phyloP scores from a whole-genome alignment of 2,797 vertebrate genomes.

The Myotis vivesi region DNA sequence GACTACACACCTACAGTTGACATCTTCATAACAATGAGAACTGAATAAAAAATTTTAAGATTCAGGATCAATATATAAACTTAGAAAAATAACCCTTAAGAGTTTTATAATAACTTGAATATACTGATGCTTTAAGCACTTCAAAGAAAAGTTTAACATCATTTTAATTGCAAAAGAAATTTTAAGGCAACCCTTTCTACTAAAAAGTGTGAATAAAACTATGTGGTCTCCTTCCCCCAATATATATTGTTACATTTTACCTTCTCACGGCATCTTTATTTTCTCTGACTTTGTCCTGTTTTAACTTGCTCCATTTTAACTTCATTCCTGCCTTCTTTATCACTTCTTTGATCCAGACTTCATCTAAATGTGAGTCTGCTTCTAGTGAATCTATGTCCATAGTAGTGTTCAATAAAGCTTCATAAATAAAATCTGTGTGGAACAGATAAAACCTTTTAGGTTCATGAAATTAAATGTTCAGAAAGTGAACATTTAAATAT shows the following conservation, averaged over 20 bases:
- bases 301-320: slow-evolving; percentile 88
- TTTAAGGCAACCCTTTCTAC: slow-evolving; percentile 22
- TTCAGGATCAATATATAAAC: background rate
- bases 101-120: slow-evolving; percentile 31
- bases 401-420: slow-evolving; percentile 89
- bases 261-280: slow-evolving; percentile 90
- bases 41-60: slow-evolving; percentile 28
- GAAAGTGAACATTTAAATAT: background rate
- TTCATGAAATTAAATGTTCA: slow-evolving; percentile 40
- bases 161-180: slow-evolving; percentile 32
- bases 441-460: slow-evolving; percentile 51
- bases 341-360: slow-evolving; percentile 89
- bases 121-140: slow-evolving; percentile 1
- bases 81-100: background rate
- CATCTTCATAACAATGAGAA: slow-evolving; percentile 20
- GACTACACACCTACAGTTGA: background rate
- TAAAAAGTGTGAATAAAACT: background rate
- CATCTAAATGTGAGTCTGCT: slow-evolving; percentile 86
- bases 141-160: slow-evolving; percentile 13
- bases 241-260: slow-evolving; percentile 78
- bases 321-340: slow-evolving; percentile 93
- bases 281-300: slow-evolving; percentile 83
- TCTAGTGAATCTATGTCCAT: slow-evolving; percentile 86
- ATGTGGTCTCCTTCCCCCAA: background rate
- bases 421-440: slow-evolving; percentile 88